phyloP scores from a whole-genome alignment of 2,113 vertebrate species.

The Etia nguti region DNA sequence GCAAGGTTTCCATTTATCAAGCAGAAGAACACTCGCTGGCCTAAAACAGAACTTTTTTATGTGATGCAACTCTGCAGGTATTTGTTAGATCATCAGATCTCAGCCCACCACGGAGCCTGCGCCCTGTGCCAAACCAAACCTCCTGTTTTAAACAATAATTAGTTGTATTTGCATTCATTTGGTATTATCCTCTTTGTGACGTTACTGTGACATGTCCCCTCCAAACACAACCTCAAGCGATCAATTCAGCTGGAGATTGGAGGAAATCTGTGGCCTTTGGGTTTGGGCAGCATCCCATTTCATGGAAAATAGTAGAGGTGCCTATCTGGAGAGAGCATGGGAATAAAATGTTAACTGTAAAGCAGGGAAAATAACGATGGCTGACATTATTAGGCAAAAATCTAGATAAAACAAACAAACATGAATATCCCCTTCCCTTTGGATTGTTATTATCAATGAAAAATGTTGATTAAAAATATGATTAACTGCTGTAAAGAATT shows the following conservation, averaged over 20 bases:
- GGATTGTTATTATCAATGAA: neutral
- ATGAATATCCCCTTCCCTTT: rapidly evolving
- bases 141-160: neutral
- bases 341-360: neutral
- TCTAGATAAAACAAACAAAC: neutral
- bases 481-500: neutral
- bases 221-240: neutral
- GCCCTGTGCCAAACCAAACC: neutral
- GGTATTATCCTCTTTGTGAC: neutral
- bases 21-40: neutral
- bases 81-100: neutral
- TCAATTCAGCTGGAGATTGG: neutral
- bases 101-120: neutral
- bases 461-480: neutral
- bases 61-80: neutral
- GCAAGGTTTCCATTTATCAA: neutral
- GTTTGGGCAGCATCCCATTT: neutral
- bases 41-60: neutral
- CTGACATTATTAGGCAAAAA: neutral
- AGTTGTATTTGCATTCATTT: neutral
- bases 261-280: neutral
- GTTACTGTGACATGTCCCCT: neutral
- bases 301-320: neutral
- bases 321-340: neutral
- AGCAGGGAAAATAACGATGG: rapidly evolving